Evolutionary conservation across 2,888 invertebrate species (phyloP), one percentile per base, ranked within the genome.

Genomic region (Scaptomyza reducta): DNA sequence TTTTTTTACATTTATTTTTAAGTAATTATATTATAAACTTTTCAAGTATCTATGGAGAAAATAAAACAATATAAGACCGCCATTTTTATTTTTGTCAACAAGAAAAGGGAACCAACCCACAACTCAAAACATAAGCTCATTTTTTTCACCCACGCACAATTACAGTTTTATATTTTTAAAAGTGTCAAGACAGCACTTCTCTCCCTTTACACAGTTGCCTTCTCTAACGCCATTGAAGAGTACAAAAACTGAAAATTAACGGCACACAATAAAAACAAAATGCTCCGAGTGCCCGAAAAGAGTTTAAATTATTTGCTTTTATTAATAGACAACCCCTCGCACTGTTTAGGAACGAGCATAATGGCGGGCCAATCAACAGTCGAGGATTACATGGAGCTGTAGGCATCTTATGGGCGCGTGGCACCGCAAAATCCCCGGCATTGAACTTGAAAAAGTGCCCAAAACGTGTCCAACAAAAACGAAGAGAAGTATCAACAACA

Each of bases 351-450:
- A 38, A 1, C 18, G 5, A 5, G 10, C 10, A 38, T 55, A 56
- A 60, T 45, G 46, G 55, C 45, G 70, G 62, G 67, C 86, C 88
- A 79, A 80, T 86, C 83, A 72, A 67, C 59, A 70, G 54, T 31
- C 55, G 62, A 73, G 79, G 87, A 85, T 88, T 79, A 84, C 69
- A 70, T 44, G 47, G 41, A 14, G 51, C 55, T 49, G 51, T 53
- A 42, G 42, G 56, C 60, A 16, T 50, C 67, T 77, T 74, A 70
- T 47, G 53, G 70, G 67, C 74, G 80, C 66, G 83, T 87, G 83
- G 65, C 87, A 86, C 86, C 88, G 18, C 84, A 82, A 83, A 74
- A 86, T 86, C 75, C 55, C 79, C 76, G 88, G 77, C 87, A 88
- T 79, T 89, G 87, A 87, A 89, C 89, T 88, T 89, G 89, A 89